Base-by-base conservation (phyloP, 2,888 invertebrate genomes). In the Pheosia gnoma region DNA sequence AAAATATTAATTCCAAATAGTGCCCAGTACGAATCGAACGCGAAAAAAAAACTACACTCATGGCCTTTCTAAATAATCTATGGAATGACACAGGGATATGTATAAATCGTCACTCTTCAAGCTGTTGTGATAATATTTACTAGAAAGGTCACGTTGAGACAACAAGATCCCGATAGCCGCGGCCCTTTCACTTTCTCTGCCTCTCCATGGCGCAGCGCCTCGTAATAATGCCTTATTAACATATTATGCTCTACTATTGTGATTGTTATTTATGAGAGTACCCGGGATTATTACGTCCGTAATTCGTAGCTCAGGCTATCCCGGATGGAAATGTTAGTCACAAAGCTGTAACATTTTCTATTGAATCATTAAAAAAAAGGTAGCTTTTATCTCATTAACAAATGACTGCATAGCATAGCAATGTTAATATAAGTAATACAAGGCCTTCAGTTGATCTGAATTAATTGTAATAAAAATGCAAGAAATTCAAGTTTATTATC, bases 181-280 rank as follows among this genome's bases (percentile, higher is more conserved):
- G 71, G 71, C 74, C 69, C 73, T 78, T 72, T 80, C 71, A 69
- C 81, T 84, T 84, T 85, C 84, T 66, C 72, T 59, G 59, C 74
- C 76, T 80, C 75, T 76, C 74, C 71, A 70, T 57, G 52, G 25
- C 63, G 79, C 79, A 77, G 75, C 78, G 78, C 73, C 65, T 68
- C 79, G 79, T 78, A 79, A 68, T 74, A 82, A 84, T 83, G 66
- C 62, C 63, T 70, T 69, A 75, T 79, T 80, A 77, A 68, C 72
- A 70, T 74, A 72, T 25, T 25, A 61, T 61, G 49, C 54, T 64
- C 56, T 13, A 5, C 56, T 10, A 60, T 53, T 55, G 59, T 54
- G 43, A 59, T 62, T 51, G 49, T 9, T 3, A 13, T 49, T 25
- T 25, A 25, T 25, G 25, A 25, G 25, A 25, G 25, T 25, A 25